Evolutionary conservation across 1,140 invertebrate genomes (phyloP).

Genomic region (Drosophila kohkoa): DNA sequence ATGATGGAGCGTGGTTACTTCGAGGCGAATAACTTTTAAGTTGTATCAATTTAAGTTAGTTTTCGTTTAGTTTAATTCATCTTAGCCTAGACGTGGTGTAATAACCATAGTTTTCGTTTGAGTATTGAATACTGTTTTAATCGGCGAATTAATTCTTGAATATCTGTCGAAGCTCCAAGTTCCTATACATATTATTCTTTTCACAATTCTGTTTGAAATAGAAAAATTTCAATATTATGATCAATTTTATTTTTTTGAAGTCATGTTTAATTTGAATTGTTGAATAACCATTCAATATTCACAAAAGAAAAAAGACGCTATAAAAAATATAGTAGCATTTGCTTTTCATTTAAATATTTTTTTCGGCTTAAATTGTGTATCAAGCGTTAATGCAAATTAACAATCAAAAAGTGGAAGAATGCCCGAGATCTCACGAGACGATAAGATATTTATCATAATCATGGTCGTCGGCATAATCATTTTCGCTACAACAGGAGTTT

Average conservation of each 20-base stretch:
- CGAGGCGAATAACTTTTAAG: neutral
- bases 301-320: neutral
- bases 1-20: constrained; percentile 50
- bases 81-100: too few relatives aligned
- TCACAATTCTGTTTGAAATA: neutral
- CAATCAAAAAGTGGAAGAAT: neutral
- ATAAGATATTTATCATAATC: constrained; percentile 1
- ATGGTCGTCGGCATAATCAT: neutral
- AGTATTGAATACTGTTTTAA: too few relatives aligned
- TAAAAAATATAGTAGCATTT: constrained; percentile 1
- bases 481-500: neutral
- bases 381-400: neutral
- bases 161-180: too few relatives aligned
- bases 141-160: too few relatives aligned
- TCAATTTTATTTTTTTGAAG: neutral
- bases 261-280: neutral
- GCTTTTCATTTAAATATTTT: constrained; percentile 3
- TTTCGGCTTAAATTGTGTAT: neutral
- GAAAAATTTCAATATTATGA: neutral
- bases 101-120: too few relatives aligned
- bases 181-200: neutral
- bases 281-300: neutral
- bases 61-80: neutral
- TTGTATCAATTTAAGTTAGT: neutral
- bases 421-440: neutral